These are phyloP conservation scores for Anableps anableps DNA, from an alignment of 2,797 vertebrate species.

Conservation along the genomic window DNA sequence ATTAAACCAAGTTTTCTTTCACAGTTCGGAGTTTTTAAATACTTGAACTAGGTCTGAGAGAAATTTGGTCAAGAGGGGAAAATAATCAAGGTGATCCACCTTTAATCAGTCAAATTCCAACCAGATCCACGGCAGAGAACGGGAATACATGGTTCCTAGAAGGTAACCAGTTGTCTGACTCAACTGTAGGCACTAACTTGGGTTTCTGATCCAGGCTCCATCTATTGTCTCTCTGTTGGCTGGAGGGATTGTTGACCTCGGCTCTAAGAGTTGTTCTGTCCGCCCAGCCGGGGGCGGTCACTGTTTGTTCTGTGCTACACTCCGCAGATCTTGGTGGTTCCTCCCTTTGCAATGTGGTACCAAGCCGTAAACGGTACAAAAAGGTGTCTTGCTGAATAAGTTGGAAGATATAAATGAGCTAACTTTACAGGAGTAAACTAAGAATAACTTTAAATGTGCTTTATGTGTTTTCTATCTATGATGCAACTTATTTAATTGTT, in stretches of 20 bases:
- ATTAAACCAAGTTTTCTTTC: not conserved
- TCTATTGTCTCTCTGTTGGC: not conserved
- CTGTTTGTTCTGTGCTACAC: not conserved
- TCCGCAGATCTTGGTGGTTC: not conserved
- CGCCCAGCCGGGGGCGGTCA: not conserved
- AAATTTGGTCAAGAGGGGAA: not conserved
- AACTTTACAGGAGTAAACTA: not conserved
- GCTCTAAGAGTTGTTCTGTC: not conserved
- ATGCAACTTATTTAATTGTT: not conserved
- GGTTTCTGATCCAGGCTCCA: not conserved
- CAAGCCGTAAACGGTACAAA: not conserved
- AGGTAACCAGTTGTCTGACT: not conserved
- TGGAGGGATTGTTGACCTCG: not conserved
- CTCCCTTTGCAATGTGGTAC: not conserved
- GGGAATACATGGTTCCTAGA: not conserved
- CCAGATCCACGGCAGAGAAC: not conserved
- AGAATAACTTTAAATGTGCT: not conserved
- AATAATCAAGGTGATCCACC: not conserved
- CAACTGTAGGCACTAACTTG: not conserved
- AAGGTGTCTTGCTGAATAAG: not conserved
- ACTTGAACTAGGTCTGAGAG: not conserved
- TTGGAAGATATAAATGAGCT: not conserved
- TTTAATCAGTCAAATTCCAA: not conserved
- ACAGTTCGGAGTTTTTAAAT: not conserved
- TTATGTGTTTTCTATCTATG: not conserved